These are phyloP conservation scores for Ia io DNA, from an alignment of 2,113 vertebrate species.

Conservation along the genomic window DNA sequence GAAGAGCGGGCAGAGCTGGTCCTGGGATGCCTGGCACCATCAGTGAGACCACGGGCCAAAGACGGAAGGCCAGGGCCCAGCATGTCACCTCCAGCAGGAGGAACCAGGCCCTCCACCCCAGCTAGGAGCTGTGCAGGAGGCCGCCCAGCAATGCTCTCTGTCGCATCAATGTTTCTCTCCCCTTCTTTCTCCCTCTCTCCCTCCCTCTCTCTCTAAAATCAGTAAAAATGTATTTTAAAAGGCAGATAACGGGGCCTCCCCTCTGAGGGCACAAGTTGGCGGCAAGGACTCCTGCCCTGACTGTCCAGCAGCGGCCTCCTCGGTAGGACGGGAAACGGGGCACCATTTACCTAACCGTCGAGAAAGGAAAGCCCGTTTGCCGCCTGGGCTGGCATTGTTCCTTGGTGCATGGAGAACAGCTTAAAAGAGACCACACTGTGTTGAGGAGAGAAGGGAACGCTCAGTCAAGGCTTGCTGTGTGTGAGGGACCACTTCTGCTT, in stretches of 20 bases:
- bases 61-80: background rate
- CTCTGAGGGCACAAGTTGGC: accelerated
- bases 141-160: too few species aligned
- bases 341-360: background rate
- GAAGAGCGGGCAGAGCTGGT: accelerated
- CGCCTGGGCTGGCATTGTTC: too few species aligned
- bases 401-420: conserved; percentile 1
- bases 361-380: background rate
- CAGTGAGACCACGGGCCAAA: accelerated
- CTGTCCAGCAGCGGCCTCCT: accelerated
- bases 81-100: background rate
- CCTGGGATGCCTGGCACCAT: accelerated
- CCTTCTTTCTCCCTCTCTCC: too few species aligned
- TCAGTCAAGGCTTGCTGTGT: background rate
- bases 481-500: conserved; percentile 14
- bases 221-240: too few species aligned
- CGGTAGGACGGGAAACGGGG: accelerated
- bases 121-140: too few species aligned
- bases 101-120: too few species aligned
- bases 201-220: too few species aligned
- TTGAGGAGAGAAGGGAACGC: conserved; percentile 1
- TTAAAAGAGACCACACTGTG: background rate
- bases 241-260: background rate
- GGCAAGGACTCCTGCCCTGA: accelerated
- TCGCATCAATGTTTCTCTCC: too few species aligned